These are phyloP conservation scores for Trachelus troglodyta DNA, from an alignment of 2,888 invertebrate genomes.

Conservation along the genomic window DNA sequence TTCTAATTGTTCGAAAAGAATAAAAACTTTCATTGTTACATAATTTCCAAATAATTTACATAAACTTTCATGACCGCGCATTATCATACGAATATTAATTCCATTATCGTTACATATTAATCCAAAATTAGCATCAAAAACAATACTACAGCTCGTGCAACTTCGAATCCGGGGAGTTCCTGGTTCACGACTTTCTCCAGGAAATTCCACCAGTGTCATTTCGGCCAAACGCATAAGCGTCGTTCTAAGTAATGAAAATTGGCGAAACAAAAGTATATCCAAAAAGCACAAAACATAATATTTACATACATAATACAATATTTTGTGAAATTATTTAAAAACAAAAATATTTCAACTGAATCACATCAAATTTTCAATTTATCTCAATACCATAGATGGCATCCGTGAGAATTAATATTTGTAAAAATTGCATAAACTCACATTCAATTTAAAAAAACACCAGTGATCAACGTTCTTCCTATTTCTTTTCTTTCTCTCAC, in stretches of 20 bases:
- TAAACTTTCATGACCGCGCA: background rate
- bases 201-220: slow-evolving; percentile 40
- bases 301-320: background rate
- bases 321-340: background rate
- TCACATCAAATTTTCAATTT: background rate
- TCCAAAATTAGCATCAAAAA: background rate
- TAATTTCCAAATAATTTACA: background rate
- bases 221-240: background rate
- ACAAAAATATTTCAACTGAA: background rate
- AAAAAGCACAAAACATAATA: background rate
- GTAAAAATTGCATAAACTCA: background rate
- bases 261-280: background rate
- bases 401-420: background rate
- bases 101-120: background rate
- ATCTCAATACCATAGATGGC: background rate
- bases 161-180: background rate
- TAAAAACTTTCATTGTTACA: background rate
- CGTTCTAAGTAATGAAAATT: background rate
- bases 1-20: background rate
- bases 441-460: background rate
- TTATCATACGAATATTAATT: background rate
- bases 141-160: background rate
- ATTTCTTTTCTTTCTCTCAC: background rate
- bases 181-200: slow-evolving; percentile 46
- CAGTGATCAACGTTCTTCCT: background rate